Conservation (phyloP, 2,113 vertebrate genomes). For the Donacobius atricapilla region DNA sequence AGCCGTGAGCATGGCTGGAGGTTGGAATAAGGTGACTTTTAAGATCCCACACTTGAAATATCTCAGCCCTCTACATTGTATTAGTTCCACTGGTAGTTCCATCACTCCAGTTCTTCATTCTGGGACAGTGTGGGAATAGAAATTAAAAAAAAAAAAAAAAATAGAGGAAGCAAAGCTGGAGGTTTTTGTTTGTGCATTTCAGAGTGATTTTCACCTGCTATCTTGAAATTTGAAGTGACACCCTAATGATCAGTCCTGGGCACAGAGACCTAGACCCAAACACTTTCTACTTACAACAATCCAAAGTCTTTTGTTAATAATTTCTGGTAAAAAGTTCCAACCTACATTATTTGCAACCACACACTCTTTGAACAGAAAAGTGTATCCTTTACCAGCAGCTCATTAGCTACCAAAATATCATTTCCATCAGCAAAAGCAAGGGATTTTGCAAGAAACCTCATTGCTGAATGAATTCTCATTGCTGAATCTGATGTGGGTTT, state of each 20-base stretch:
- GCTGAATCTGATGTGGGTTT: not conserved
- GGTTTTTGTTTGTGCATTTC: not conserved
- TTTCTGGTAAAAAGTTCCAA: not conserved
- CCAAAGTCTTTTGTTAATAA: not conserved
- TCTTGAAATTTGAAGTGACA: not conserved
- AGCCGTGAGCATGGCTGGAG: no score
- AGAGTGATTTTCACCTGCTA: not conserved
- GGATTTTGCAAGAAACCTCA: not conserved
- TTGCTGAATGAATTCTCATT: not conserved
- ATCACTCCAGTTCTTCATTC: not conserved
- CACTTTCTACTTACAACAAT: not conserved
- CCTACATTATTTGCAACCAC: not conserved
- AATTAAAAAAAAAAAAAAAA: rapidly evolving
- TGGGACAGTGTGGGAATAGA: not conserved
- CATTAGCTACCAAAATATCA: not conserved
- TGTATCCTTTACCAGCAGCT: not conserved
- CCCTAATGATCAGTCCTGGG: not conserved
- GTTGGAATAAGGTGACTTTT: not conserved
- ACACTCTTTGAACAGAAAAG: not conserved
- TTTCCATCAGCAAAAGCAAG: not conserved
- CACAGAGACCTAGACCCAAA: not conserved
- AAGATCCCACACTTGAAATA: not conserved
- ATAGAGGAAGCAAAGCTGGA: not conserved
- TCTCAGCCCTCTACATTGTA: not conserved
- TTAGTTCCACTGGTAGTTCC: not conserved